Evolutionary conservation across 1,140 invertebrate genomes (phyloP).

Genomic region (Drosophila yakuba): DNA sequence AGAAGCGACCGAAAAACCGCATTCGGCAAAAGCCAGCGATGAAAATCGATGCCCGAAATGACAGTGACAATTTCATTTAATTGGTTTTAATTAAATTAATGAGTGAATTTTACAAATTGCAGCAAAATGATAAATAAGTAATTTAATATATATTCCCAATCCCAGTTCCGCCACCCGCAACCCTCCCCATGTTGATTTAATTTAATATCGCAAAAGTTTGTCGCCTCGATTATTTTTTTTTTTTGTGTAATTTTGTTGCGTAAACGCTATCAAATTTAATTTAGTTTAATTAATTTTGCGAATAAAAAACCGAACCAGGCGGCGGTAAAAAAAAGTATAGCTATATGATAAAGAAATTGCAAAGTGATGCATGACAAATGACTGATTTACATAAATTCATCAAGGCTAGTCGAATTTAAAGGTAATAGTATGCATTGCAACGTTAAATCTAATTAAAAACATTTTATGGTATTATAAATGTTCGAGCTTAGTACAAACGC

Average conservation of each 20-base stretch:
- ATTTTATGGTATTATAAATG: no score
- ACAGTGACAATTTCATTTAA: slow-evolving; percentile 84
- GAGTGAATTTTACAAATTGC: slow-evolving; percentile 83
- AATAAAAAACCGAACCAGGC: slow-evolving; percentile 7
- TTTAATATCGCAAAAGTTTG: slow-evolving; percentile 69
- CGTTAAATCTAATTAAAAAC: neutral
- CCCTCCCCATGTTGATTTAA: slow-evolving; percentile 68
- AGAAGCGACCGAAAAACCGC: slow-evolving; percentile 64
- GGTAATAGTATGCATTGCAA: neutral
- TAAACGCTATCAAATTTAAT: slow-evolving; percentile 76
- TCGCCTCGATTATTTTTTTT: slow-evolving; percentile 26
- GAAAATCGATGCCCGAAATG: slow-evolving; percentile 82
- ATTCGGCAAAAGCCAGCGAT: slow-evolving; percentile 61
- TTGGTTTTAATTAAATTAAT: slow-evolving; percentile 84
- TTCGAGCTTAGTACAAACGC: no score
- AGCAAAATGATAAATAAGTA: slow-evolving; percentile 83
- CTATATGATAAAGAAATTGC: slow-evolving; percentile 1
- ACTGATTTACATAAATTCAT: slow-evolving; percentile 15
- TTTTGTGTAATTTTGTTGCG: slow-evolving; percentile 55
- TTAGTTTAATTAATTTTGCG: slow-evolving; percentile 71
- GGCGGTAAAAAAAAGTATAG: slow-evolving; percentile 20
- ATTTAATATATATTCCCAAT: slow-evolving; percentile 69
- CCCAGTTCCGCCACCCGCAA: neutral
- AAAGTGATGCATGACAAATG: slow-evolving; percentile 26
- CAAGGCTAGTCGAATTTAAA: neutral